Evolutionary conservation across 1,140 invertebrate species (phyloP).

Genomic region (Sinella curviseta): DNA sequence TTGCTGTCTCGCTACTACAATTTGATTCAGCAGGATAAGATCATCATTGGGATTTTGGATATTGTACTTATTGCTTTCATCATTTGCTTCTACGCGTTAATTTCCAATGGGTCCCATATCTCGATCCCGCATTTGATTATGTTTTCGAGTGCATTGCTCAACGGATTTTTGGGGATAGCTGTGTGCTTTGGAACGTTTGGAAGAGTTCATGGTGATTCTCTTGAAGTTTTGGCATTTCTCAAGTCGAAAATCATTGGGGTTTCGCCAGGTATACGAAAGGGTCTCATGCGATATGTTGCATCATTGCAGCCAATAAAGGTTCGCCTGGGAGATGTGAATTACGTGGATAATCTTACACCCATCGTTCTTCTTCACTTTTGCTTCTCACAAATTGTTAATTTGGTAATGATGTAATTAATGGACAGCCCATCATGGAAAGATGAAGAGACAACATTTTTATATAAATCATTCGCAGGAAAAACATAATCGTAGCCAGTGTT

Average conservation of each 20-base stretch:
- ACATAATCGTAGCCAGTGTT: too few species aligned
- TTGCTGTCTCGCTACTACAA: not conserved
- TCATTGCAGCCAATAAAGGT: not conserved
- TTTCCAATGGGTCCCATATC: not conserved
- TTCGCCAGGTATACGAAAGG: not conserved
- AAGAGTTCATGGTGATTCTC: not conserved
- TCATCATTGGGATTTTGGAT: not conserved
- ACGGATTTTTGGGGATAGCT: not conserved
- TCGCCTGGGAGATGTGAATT: not conserved
- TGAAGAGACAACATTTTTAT: too few species aligned
- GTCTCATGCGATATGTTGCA: not conserved
- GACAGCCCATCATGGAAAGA: too few species aligned
- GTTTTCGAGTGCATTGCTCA: not conserved
- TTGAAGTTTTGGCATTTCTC: not conserved
- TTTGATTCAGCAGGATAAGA: not conserved
- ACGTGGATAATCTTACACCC: not conserved
- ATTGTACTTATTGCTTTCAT: not conserved
- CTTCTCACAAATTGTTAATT: not conserved
- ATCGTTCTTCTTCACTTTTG: slow-evolving; percentile 6
- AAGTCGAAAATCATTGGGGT: not conserved
- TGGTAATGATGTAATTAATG: not conserved
- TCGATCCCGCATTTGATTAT: not conserved
- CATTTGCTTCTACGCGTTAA: not conserved
- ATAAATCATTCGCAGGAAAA: too few species aligned
- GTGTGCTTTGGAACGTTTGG: not conserved